A percentile compares a stretch with the other conserved stretches of the same genome.
Evolutionary conservation across 1,140 invertebrate genomes (phyloP).

Genomic region (Charaxes varanes): DNA sequence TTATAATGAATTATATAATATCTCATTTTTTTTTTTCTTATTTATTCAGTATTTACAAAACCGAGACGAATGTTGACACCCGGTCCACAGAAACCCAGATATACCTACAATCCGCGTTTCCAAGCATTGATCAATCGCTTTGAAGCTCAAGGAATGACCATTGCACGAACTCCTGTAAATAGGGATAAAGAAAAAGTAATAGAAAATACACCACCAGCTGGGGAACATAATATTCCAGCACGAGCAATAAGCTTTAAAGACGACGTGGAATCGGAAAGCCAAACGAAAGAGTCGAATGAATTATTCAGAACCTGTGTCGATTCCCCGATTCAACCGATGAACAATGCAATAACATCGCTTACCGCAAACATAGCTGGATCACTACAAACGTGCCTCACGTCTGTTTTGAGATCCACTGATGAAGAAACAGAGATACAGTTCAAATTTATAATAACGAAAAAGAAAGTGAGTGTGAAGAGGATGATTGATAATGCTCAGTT

Average conservation of each 20-base stretch:
- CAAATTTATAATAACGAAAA: conserved; percentile 67
- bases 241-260: conserved; percentile 68
- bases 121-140: conserved; percentile 70
- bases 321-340: conserved; percentile 31
- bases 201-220: conserved; percentile 50
- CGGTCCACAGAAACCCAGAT: conserved; percentile 47
- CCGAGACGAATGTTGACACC: conserved; percentile 66
- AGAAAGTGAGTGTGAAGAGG: conserved; percentile 52
- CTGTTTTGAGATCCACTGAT: conserved; percentile 44
- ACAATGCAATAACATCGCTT: conserved; percentile 46
- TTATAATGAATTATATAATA: not conserved
- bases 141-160: conserved; percentile 42
- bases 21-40: not conserved
- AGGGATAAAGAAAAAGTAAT: conserved; percentile 30
- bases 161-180: conserved; percentile 40
- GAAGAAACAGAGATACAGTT: conserved; percentile 71
- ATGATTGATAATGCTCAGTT: conserved; percentile 34
- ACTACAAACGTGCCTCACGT: conserved; percentile 55
- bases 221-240: conserved; percentile 50
- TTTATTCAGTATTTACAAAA: conserved; percentile 58
- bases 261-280: conserved; percentile 37
- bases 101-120: conserved; percentile 56
- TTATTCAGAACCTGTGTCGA: conserved; percentile 52
- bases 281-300: conserved; percentile 49
- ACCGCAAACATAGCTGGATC: conserved; percentile 61